phyloP scores from a whole-genome alignment of 2,888 invertebrate species.

The Polydrusus tereticollis region DNA sequence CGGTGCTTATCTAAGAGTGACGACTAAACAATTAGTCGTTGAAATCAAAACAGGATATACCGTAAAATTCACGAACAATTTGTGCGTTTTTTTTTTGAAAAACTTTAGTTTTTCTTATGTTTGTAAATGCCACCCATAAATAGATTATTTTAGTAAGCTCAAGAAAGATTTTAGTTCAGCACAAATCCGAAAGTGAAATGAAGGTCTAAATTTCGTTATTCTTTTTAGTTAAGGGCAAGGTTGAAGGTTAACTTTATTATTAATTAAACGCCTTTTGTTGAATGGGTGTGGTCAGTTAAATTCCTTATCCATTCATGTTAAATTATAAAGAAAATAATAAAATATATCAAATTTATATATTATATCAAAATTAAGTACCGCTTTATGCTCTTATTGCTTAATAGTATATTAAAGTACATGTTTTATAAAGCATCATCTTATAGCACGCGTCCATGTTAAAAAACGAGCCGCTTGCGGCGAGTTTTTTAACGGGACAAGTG shows the following conservation, averaged over 20 bases:
- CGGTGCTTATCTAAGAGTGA: conserved; percentile 37
- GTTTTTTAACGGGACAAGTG: too few relatives aligned
- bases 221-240: background rate
- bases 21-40: conserved; percentile 9
- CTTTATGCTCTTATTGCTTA: too few relatives aligned
- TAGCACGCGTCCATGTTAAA: too few relatives aligned
- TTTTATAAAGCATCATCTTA: too few relatives aligned
- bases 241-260: background rate
- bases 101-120: background rate
- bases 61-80: background rate
- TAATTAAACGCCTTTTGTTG: background rate
- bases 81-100: background rate
- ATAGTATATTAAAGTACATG: too few relatives aligned
- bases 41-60: conserved; percentile 22
- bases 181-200: background rate
- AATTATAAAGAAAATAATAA: background rate
- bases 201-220: background rate
- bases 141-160: too few relatives aligned
- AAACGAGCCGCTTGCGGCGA: too few relatives aligned
- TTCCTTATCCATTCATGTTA: background rate
- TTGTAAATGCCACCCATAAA: too few relatives aligned
- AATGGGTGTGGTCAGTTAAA: background rate
- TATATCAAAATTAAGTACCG: too few relatives aligned
- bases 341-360: too few relatives aligned
- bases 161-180: too few relatives aligned